Evolutionary conservation across 2,888 invertebrate species (phyloP).

Genomic region (Ceratothoa steindachneri): DNA sequence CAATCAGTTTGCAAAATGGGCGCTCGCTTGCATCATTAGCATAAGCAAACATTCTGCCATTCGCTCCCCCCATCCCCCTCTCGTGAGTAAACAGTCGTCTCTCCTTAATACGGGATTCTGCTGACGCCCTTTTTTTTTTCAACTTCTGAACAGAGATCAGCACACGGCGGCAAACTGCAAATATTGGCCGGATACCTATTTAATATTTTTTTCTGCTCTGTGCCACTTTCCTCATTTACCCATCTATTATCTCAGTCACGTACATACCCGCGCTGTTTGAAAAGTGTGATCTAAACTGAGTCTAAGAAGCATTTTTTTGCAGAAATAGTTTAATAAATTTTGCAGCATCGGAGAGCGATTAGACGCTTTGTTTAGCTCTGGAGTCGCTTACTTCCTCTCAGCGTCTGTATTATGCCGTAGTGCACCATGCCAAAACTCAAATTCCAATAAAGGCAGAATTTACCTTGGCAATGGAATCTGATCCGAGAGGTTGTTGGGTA

Average conservation of each 20-base stretch:
- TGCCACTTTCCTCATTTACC: too few species aligned
- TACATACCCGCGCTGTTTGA: too few species aligned
- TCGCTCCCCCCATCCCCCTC: background rate
- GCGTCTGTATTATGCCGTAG: background rate
- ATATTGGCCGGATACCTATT: background rate
- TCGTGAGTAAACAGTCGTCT: background rate
- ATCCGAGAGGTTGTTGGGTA: background rate
- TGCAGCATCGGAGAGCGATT: too few species aligned
- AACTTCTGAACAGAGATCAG: background rate
- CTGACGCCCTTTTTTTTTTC: background rate
- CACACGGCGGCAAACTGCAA: background rate
- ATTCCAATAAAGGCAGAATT: background rate
- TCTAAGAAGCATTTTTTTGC: too few species aligned
- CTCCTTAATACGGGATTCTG: background rate
- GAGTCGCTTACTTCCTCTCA: too few species aligned
- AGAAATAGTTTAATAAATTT: too few species aligned
- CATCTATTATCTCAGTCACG: too few species aligned
- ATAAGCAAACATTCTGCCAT: background rate
- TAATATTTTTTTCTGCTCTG: too few species aligned
- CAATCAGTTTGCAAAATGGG: constrained; percentile 8
- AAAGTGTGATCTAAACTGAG: too few species aligned
- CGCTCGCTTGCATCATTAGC: constrained; percentile 5
- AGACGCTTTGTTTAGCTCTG: too few species aligned
- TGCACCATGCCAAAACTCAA: background rate
- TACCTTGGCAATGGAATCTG: background rate